These are phyloP conservation scores for Sebastes oblongus DNA, from an alignment of 2,797 vertebrate species.

Conservation along the genomic window DNA sequence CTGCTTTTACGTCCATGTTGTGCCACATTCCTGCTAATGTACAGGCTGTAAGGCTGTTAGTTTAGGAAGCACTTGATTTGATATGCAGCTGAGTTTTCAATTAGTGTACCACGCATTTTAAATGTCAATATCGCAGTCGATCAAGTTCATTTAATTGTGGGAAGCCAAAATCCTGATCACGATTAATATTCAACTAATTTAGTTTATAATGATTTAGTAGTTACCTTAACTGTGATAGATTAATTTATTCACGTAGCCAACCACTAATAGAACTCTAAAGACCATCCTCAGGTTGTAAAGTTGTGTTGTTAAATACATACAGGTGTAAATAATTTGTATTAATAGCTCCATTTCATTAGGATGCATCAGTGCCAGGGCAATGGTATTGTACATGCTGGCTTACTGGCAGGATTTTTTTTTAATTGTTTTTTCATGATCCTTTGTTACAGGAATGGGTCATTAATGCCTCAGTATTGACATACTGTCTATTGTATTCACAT, in stretches of 20 bases:
- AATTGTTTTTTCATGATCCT: background rate
- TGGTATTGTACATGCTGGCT: background rate
- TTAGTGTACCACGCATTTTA: no score
- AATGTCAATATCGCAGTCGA: no score
- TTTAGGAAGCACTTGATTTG: no score
- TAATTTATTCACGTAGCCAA: background rate
- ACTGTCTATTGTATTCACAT: conserved; percentile 4
- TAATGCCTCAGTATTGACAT: conserved; percentile 5
- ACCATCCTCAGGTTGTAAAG: background rate
- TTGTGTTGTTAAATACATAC: no score
- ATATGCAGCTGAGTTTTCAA: no score
- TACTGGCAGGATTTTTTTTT: background rate
- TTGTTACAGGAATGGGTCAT: conserved; percentile 22
- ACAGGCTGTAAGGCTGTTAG: no score
- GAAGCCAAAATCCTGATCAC: no score
- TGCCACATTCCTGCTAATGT: no score
- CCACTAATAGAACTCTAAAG: background rate
- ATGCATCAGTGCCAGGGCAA: background rate
- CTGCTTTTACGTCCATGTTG: no score
- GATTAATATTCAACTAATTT: no score
- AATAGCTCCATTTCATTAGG: background rate
- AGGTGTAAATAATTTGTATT: background rate
- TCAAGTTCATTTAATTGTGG: no score
- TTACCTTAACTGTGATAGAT: background rate
- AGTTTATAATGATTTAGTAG: background rate